Evolutionary conservation across 2,113 vertebrate species (phyloP), one percentile per base, ranked within the genome.

Genomic region (Ptychochromis oligacanthus): DNA sequence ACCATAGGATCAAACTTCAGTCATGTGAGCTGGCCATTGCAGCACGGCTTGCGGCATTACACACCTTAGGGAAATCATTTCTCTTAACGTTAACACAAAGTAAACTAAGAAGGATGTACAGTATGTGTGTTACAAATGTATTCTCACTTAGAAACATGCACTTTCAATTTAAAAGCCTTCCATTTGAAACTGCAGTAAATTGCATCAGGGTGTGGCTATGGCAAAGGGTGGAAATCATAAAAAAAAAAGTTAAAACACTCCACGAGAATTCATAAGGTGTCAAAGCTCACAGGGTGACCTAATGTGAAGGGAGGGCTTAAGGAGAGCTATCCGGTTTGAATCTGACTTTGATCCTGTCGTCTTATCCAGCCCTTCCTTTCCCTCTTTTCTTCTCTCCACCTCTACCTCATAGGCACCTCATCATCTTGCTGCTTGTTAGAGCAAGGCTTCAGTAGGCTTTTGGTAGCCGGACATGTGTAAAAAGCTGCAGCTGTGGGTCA

Each of bases 381-480:
- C 76, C 77, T 79, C 81, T 79, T 72, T 86, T 61, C 65, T 34
- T 64, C 80, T 59, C 78, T 87, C 72, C 55, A 46, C 75, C 64
- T 90, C 84, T 89, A 80, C 84, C 86, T 93, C 91, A 91, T 90
- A 74, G 74, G 54, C 91, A 93, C 91, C 91, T 93, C 91, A 92
- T 94, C 84, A 93, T 87, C 81, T 18, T 15, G 62, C 43, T 13
- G 67, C 58, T 82, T 55, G 82, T 89, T 86, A 87, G 10, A 81
- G 61, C 4, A 9, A 84, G 78, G 46, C 75, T 88, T 83, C 81
- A 5, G 61, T 1, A 86, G 85, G 80, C 74, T 87, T 83, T 84
- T 46, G 40, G 17, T 84, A 61, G 79, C 86, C 4, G 54, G 55
- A 83, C 83, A 75, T 62, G 83, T 79, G 70, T 55, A 82, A 91